phyloP scores from a whole-genome alignment of 2,113 vertebrate genomes.

The Petroica traversi region DNA sequence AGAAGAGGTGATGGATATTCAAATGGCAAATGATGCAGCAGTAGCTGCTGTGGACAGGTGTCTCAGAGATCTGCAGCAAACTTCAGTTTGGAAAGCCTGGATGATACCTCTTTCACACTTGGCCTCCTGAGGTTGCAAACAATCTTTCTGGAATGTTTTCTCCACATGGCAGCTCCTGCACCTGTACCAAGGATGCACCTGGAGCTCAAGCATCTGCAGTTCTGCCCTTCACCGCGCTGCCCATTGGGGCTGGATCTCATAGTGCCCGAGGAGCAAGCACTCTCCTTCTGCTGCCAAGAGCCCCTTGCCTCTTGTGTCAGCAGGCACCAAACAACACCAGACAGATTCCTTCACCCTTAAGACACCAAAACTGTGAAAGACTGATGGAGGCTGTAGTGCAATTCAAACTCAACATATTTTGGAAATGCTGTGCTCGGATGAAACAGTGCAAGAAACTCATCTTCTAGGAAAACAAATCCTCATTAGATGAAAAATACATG shows the following conservation, averaged over 20 bases:
- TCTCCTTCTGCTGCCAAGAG: not conserved
- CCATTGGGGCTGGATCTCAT: fast-evolving
- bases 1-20: not conserved
- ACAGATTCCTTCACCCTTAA: not conserved
- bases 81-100: not conserved
- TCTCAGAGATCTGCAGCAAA: not conserved
- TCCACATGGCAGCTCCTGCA: fast-evolving
- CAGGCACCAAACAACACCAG: not conserved
- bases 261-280: not conserved
- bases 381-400: not conserved
- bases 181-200: not conserved
- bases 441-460: not conserved
- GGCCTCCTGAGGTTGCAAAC: not conserved
- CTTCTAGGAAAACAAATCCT: not conserved
- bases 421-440: not conserved
- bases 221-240: fast-evolving
- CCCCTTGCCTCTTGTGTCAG: not conserved
- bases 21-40: not conserved
- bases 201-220: fast-evolving
- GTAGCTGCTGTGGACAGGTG: not conserved
- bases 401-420: not conserved
- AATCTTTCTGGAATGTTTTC: not conserved
- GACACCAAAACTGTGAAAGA: not conserved
- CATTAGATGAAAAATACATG: not conserved
- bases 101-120: not conserved